Conservation (phyloP, 2,113 vertebrate genomes). For the Seriola quinqueradiata region DNA sequence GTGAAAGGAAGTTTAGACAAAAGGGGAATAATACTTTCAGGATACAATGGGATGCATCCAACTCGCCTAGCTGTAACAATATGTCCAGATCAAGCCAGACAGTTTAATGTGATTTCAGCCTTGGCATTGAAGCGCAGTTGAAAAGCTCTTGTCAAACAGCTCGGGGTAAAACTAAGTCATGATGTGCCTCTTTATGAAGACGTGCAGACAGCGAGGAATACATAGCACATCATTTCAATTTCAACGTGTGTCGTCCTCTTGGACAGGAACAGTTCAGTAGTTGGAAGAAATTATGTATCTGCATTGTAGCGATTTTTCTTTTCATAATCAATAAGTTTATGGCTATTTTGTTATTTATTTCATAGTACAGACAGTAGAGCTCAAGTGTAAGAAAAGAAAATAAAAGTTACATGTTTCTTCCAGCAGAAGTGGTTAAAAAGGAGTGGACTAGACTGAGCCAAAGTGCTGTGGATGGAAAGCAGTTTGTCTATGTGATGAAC, state of each 20-base stretch:
- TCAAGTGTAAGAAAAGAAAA: neutral
- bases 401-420: slow-evolving; percentile 8
- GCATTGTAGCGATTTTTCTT: neutral
- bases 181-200: slow-evolving; percentile 45
- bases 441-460: slow-evolving; percentile 8
- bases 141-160: slow-evolving; percentile 36
- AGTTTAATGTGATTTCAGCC: slow-evolving; percentile 46
- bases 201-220: slow-evolving; percentile 54
- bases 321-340: neutral
- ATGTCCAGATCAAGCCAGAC: slow-evolving; percentile 49
- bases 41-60: slow-evolving; percentile 13
- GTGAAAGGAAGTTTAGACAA: slow-evolving; percentile 26
- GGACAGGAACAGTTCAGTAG: slow-evolving; percentile 44
- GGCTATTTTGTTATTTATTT: neutral
- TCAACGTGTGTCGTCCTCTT: slow-evolving; percentile 56
- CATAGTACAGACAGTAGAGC: neutral
- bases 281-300: slow-evolving; percentile 24
- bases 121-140: slow-evolving; percentile 25
- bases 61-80: slow-evolving; percentile 16
- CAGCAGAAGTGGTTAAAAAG: slow-evolving; percentile 14
- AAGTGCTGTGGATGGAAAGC: slow-evolving; percentile 31
- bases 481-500: slow-evolving; percentile 49
- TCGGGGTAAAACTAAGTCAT: slow-evolving; percentile 62
- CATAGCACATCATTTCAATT: slow-evolving; percentile 43
- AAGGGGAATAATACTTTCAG: slow-evolving; percentile 18